Conservation (phyloP, 2,113 vertebrate species). For the Pollachius pollachius region DNA sequence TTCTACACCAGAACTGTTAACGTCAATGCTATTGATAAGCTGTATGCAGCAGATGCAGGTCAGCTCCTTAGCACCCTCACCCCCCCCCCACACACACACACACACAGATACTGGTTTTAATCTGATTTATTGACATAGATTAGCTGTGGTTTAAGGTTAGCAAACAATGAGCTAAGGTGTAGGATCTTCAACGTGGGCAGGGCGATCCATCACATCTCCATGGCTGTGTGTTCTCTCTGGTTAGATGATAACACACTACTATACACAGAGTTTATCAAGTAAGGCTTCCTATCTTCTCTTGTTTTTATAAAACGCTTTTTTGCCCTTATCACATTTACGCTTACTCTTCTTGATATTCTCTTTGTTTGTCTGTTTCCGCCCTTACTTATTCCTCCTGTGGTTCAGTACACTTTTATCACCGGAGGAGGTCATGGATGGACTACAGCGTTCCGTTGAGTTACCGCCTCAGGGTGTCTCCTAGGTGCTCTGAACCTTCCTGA, state of each 20-base stretch:
- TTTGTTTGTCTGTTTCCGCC: neutral
- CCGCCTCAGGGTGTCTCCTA: neutral
- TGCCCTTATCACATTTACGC: neutral
- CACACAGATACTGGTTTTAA: neutral
- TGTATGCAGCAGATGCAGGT: too few species aligned
- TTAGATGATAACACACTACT: too few species aligned
- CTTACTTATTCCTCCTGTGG: neutral
- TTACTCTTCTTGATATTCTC: neutral
- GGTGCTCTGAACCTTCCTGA: constrained; percentile 21
- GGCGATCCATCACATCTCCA: constrained; percentile 28
- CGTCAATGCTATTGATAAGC: too few species aligned
- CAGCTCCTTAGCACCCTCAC: neutral
- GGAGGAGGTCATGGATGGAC: neutral
- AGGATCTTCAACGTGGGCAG: constrained; percentile 14
- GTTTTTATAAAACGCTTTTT: neutral
- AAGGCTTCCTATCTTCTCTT: too few species aligned
- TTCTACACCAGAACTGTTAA: too few species aligned
- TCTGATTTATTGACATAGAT: constrained; percentile 56
- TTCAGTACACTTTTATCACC: too few species aligned
- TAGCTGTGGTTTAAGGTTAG: constrained; percentile 40
- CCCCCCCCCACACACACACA: too few species aligned
- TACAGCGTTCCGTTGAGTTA: too few species aligned
- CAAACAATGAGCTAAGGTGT: constrained; percentile 25
- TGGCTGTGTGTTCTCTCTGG: neutral
- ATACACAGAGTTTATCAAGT: too few species aligned